Base-by-base conservation (phyloP, 2,113 vertebrate genomes). In the Balaeniceps rex region DNA sequence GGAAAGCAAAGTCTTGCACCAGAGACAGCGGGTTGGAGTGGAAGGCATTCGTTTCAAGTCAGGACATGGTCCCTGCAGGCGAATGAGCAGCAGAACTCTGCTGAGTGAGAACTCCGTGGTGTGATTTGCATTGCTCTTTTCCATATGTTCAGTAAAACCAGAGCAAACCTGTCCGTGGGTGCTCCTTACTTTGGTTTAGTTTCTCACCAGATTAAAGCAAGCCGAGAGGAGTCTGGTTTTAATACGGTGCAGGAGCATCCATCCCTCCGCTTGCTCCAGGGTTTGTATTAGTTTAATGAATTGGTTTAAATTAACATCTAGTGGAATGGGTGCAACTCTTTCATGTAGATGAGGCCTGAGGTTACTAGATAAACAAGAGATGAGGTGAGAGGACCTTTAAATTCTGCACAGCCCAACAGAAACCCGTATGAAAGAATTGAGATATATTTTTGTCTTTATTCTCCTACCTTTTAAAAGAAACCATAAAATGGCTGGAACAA, bases 181-280 rank as follows among this genome's bases (percentile, higher is more conserved):
- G 0, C 95, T 93, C 91, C 93, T 96, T 29, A 1, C 78, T 91
- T 87, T n/a, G 70, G 44, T 94, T 87, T 64, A 87, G 54, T 94
- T 97, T 96, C 97, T 96, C 95, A 96, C 83, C 94, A 93, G 95
- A 96, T 97, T 95, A 97, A 97, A 97, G 88, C 36, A 65, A 94
- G 84, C 51, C 8, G 29, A 86, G 87, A 83, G 58, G 40, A 88
- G 83, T 31, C 95, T 65, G 83, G 61, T 85, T 94, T 92, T 79
- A 91, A 87, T 72, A 49, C 1, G 0, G 58, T 52, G n/a, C 58
- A 54, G 78, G 83, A 94, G 42, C 34, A 18, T 84, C 88, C 77
- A 80, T 90, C 85, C 65, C 93, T 93, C 86, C 0, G 3, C 70
- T 95, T n/a, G 55, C 92, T 89, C 77, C 21, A 0, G 91, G 96